Percentiles rank a stretch among this genome's conserved stretches.
Evolutionary conservation across 2,797 vertebrate species (phyloP).

Genomic region (Mycteria americana): DNA sequence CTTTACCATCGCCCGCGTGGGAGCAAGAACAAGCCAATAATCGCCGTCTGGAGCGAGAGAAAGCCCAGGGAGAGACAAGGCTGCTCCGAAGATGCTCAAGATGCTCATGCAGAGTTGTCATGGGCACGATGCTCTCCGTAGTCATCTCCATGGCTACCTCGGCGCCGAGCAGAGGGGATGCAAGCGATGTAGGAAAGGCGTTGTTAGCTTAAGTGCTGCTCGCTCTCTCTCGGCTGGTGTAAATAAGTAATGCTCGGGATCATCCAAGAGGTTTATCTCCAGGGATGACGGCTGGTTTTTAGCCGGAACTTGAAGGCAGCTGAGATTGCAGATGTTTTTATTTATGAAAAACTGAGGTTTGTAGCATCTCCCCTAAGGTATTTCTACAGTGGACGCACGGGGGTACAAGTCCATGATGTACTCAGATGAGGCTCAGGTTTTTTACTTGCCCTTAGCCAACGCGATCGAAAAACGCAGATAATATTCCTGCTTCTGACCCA

Average conservation of each 20-base stretch:
- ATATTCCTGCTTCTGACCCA: background rate
- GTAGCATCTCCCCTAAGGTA: background rate
- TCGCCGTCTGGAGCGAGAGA: rapidly evolving
- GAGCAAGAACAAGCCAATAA: background rate
- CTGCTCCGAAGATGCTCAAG: background rate
- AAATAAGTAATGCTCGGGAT: background rate
- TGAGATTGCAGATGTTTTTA: background rate
- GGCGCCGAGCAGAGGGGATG: background rate
- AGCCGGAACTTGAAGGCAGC: background rate
- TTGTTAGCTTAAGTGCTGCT: background rate
- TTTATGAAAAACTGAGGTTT: background rate
- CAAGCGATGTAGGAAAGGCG: rapidly evolving
- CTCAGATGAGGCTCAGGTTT: background rate
- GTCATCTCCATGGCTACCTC: constrained; percentile 14
- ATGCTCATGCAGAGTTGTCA: background rate
- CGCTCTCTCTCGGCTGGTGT: background rate
- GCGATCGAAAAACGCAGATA: rapidly evolving
- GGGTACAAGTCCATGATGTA: rapidly evolving
- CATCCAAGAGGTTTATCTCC: background rate
- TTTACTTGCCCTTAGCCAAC: background rate
- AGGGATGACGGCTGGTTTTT: rapidly evolving
- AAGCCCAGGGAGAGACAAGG: background rate
- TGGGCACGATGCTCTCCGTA: background rate
- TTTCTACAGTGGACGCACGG: rapidly evolving
- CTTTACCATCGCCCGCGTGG: rapidly evolving